These are phyloP conservation scores for Apotomis capreana DNA, from an alignment of 2,888 invertebrate species.

Conservation along the genomic window DNA sequence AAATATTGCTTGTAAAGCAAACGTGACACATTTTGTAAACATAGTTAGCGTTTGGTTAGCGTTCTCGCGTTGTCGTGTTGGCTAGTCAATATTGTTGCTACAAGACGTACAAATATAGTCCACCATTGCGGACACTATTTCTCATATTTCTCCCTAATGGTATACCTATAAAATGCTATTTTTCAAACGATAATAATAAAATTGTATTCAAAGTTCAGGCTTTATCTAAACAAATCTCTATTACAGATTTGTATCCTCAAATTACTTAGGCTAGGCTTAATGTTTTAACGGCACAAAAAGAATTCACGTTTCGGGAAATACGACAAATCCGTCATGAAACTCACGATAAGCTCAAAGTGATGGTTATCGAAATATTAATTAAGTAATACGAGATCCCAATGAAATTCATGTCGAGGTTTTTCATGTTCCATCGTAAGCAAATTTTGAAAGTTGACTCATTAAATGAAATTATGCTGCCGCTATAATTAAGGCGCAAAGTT, in stretches of 20 bases:
- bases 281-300: not conserved
- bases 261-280: not conserved
- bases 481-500: constrained; percentile 17
- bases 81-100: constrained; percentile 32
- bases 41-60: constrained; percentile 67
- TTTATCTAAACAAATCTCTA: constrained; percentile 10
- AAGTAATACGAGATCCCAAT: not conserved
- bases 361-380: constrained; percentile 11
- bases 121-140: not conserved
- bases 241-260: constrained; percentile 17
- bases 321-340: constrained; percentile 6
- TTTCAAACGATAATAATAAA: not conserved
- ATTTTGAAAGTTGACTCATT: constrained; percentile 1
- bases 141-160: not conserved
- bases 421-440: not conserved
- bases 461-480: not conserved
- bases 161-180: not conserved
- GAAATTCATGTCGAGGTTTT: not conserved
- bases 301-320: constrained; percentile 7
- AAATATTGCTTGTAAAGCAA: constrained; percentile 57
- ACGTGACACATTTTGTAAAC: constrained; percentile 76
- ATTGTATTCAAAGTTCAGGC: constrained; percentile 7
- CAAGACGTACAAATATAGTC: constrained; percentile 18
- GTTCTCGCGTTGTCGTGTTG: constrained; percentile 24
- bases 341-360: constrained; percentile 1